Percentiles rank a stretch among this genome's conserved stretches.
Evolutionary conservation across 1,140 invertebrate species (phyloP).

Genomic region (Habropoda laboriosa): DNA sequence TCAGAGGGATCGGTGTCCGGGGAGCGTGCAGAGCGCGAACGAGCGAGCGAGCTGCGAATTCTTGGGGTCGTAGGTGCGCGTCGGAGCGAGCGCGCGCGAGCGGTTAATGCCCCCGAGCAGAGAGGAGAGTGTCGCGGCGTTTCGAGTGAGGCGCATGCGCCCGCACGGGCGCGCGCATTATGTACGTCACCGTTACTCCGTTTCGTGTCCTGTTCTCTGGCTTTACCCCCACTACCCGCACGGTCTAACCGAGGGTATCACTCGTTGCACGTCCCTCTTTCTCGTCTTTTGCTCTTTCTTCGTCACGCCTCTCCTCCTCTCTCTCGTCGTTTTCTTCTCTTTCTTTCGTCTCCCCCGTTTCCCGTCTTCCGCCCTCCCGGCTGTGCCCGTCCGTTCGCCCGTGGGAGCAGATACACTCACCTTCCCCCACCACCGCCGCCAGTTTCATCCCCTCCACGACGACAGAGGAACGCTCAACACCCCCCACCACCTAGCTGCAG

Average conservation of each 20-base stretch:
- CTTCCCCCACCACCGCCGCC: slow-evolving; percentile 53
- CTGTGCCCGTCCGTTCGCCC: slow-evolving; percentile 12
- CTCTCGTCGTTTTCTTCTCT: slow-evolving; percentile 14
- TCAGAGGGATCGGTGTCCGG: slow-evolving; percentile 46
- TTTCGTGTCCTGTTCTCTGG: slow-evolving; percentile 72
- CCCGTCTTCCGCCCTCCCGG: slow-evolving; percentile 30
- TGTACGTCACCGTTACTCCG: slow-evolving; percentile 81
- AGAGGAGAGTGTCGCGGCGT: slow-evolving; percentile 62
- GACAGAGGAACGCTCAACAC: slow-evolving; percentile 2
- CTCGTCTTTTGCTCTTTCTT: not conserved
- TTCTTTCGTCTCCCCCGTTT: slow-evolving; percentile 32
- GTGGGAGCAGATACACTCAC: slow-evolving; percentile 56
- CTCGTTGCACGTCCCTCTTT: not conserved
- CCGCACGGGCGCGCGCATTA: slow-evolving; percentile 73
- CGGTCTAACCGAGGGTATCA: not conserved
- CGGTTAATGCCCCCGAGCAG: slow-evolving; percentile 78
- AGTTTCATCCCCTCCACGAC: slow-evolving; percentile 24
- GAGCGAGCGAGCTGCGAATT: slow-evolving; percentile 74
- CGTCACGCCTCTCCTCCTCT: not conserved
- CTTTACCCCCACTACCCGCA: slow-evolving; percentile 5
- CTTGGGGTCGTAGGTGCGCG: slow-evolving; percentile 68
- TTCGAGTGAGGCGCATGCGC: slow-evolving; percentile 48
- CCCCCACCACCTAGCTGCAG: slow-evolving; percentile 38
- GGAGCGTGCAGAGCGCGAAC: slow-evolving; percentile 57
- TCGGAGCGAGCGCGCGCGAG: slow-evolving; percentile 63